Percentiles rank a stretch among this genome's conserved stretches.
phyloP scores from a whole-genome alignment of 2,888 invertebrate genomes.

The Megaustenia siamemsis region DNA sequence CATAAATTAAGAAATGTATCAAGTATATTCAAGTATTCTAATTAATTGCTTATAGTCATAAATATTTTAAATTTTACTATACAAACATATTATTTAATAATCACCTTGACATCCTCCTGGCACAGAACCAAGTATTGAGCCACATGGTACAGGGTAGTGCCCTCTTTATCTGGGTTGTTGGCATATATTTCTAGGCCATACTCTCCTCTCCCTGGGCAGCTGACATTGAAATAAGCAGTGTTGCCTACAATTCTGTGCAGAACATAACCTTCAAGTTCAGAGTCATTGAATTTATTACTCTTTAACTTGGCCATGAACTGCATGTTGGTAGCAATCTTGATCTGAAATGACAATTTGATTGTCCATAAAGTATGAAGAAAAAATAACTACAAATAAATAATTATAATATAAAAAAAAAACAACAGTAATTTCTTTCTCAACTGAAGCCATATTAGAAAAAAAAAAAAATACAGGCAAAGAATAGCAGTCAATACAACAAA shows the following conservation, averaged over 20 bases:
- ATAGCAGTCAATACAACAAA: too few relatives aligned
- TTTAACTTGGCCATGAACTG: slow-evolving; percentile 80
- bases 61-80: too few relatives aligned
- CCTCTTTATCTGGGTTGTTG: slow-evolving; percentile 78
- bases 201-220: slow-evolving; percentile 77
- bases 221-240: slow-evolving; percentile 78
- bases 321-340: slow-evolving; percentile 74
- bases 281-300: slow-evolving; percentile 73
- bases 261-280: slow-evolving; percentile 77
- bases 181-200: slow-evolving; percentile 79
- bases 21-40: too few relatives aligned
- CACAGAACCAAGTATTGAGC: slow-evolving; percentile 79
- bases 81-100: too few relatives aligned
- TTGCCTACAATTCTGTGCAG: slow-evolving; percentile 78
- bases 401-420: too few relatives aligned
- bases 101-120: slow-evolving; percentile 74
- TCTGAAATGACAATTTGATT: slow-evolving; percentile 62
- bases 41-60: too few relatives aligned
- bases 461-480: too few relatives aligned
- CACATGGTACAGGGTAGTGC: slow-evolving; percentile 78
- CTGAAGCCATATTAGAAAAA: too few relatives aligned
- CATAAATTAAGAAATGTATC: too few relatives aligned
- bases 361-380: too few relatives aligned
- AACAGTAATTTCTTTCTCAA: too few relatives aligned
- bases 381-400: too few relatives aligned